A percentile compares a stretch with the other conserved stretches of the same genome.
phyloP scores from a whole-genome alignment of 64 coral and sea anemone genomes.

The Porites lutea region DNA sequence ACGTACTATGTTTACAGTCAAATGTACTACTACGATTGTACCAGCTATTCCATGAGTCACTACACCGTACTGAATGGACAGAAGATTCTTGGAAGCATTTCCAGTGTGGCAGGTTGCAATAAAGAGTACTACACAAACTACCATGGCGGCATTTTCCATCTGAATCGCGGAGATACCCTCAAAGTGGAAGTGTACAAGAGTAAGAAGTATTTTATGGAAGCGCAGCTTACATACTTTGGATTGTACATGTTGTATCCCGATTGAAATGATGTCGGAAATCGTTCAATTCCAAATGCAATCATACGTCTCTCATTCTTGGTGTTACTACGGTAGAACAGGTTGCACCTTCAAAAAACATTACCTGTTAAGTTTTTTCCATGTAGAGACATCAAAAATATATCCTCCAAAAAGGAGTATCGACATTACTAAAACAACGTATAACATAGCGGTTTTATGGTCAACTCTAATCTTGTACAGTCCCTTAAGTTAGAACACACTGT shows the following conservation, averaged over 20 bases:
- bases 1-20: conserved; percentile 95
- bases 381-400: too few species aligned
- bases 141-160: conserved; percentile 80
- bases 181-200: conserved; percentile 73
- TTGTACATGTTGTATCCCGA: conserved; percentile 64
- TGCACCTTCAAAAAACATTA: too few species aligned
- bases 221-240: conserved; percentile 55
- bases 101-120: conserved; percentile 53
- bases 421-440: too few species aligned
- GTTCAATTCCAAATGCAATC: too few species aligned
- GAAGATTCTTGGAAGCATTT: conserved; percentile 71
- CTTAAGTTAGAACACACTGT: too few species aligned
- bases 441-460: too few species aligned
- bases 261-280: background rate
- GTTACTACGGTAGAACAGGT: too few species aligned
- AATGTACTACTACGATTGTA: conserved; percentile 94
- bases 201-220: conserved; percentile 51
- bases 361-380: too few species aligned
- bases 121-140: conserved; percentile 87
- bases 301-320: too few species aligned
- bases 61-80: conserved; percentile 70
- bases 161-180: conserved; percentile 79
- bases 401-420: too few species aligned
- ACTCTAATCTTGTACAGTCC: too few species aligned
- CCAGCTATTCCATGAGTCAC: conserved; percentile 70